Evolutionary conservation across 2,113 vertebrate genomes (phyloP), one percentile per base, ranked within the genome.

Genomic region (Cyprinodon variegatus): DNA sequence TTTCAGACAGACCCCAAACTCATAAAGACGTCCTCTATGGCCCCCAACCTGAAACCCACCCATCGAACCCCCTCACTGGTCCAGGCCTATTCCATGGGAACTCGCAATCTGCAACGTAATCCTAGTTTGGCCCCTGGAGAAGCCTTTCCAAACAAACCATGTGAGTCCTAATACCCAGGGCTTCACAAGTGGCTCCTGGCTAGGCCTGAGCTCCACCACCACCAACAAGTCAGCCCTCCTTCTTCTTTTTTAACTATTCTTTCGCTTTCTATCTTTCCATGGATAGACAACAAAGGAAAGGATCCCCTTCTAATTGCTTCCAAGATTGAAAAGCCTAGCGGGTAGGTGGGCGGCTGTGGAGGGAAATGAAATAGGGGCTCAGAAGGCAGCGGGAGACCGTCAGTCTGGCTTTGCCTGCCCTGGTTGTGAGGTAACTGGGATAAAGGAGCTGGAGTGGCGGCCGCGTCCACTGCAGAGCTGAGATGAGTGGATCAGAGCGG

Each of bases 31-130:
- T 88, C 86, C 84, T 92, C 91, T 93, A 90, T 90, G 87, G 89
- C 90, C 88, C 91, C 91, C 89, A 88, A 90, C 88, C 92, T 91
- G 90, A 92, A 91, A 93, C 88, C 92, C 92, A 90, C 90, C 92
- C 91, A 89, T 88, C 78, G 80, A 91, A 92, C 89, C 87, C 29
- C 88, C 88, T 89, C 53, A 17, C 81, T 89, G 82, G 81, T 91
- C 76, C 73, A 86, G 87, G 88, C 86, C 86, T 68, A 76, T 91
- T 93, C 91, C 92, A 92, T 92, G 91, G 92, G 92, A 94, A 94
- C 93, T 90, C 77, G 84, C 91, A 92, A 93, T 93, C 92, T 94
- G 92, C 91, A 93, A 93, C 85, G 91, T 94, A 94, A 94, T 93
- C 93, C 91, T 87, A 88, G 91, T 92, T 91, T 89, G 87, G 91